These are phyloP conservation scores for Melanaphis sacchari DNA, from an alignment of 1,140 invertebrate genomes.

Conservation along the genomic window DNA sequence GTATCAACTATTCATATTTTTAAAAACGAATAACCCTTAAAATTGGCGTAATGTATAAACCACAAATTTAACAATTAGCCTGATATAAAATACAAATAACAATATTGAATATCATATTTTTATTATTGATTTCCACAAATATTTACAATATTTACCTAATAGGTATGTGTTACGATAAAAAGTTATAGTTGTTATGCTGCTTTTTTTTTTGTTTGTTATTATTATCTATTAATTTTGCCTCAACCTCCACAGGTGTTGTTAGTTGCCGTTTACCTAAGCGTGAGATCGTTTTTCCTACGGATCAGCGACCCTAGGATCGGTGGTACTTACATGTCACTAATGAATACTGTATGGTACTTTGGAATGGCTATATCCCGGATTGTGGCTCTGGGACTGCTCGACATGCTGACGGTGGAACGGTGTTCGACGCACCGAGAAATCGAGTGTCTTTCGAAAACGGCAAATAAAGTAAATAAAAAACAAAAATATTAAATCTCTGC, in stretches of 20 bases:
- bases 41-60: no score
- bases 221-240: no score
- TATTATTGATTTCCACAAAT: no score
- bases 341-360: slow-evolving; percentile 96
- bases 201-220: no score
- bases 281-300: slow-evolving; percentile 83
- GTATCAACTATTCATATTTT: no score
- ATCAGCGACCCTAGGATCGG: slow-evolving; percentile 93
- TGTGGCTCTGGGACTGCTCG: slow-evolving; percentile 89
- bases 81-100: no score
- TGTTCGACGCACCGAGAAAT: slow-evolving; percentile 65
- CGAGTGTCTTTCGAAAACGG: not conserved
- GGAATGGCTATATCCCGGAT: slow-evolving; percentile 97
- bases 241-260: not conserved
- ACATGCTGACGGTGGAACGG: slow-evolving; percentile 80
- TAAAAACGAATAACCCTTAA: no score
- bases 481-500: not conserved
- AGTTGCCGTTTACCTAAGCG: slow-evolving; percentile 75
- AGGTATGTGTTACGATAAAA: no score
- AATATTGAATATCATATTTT: no score
- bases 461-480: not conserved
- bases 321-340: slow-evolving; percentile 98
- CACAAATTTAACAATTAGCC: no score
- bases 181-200: no score
- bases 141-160: no score